A percentile compares a stretch with the other conserved stretches of the same genome.
Conservation (phyloP, 2,113 vertebrate genomes). For the Nansenia antarctica region DNA sequence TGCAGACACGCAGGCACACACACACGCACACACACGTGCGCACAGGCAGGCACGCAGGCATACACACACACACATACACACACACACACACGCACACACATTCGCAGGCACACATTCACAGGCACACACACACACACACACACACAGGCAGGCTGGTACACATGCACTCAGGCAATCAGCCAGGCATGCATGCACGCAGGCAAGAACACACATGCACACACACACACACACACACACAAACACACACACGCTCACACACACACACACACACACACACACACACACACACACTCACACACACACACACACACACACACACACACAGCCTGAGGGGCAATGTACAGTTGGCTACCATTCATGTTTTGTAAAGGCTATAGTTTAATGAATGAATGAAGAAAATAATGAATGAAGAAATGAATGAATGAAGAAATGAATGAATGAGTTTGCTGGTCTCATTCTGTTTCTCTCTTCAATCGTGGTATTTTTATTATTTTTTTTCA, state of each 20-base stretch:
- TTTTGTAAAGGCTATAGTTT: background rate
- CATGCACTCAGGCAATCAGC: background rate
- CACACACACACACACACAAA: too few relatives aligned
- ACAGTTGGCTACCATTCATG: background rate
- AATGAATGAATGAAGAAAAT: background rate
- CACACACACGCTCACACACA: too few relatives aligned
- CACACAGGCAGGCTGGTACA: too few relatives aligned
- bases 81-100: background rate
- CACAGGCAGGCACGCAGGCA: too few relatives aligned
- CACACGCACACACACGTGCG: too few relatives aligned
- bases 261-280: background rate
- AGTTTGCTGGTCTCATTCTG: too few relatives aligned
- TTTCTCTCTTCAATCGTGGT: too few relatives aligned
- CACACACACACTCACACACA: background rate
- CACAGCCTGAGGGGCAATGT: background rate
- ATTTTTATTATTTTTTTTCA: too few relatives aligned
- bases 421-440: background rate
- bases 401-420: background rate
- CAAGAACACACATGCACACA: too few relatives aligned
- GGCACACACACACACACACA: background rate
- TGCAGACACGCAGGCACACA: too few relatives aligned
- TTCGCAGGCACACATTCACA: too few relatives aligned
- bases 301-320: background rate
- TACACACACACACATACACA: background rate
- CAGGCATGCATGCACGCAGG: background rate